phyloP scores from a whole-genome alignment of 2,797 vertebrate species.

The Bovichtus diacanthus region DNA sequence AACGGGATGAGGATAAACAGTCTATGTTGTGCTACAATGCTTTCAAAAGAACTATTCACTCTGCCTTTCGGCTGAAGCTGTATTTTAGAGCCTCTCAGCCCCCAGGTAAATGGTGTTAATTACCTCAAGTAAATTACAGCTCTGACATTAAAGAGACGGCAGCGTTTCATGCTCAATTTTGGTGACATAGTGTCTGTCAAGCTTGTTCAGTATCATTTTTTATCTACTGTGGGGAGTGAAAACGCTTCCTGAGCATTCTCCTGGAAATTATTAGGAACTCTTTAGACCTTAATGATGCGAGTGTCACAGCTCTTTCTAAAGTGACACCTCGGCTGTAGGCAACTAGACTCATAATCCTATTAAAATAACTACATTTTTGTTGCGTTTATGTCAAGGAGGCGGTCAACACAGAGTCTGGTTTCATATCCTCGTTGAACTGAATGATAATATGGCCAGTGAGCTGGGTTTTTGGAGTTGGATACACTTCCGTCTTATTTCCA shows the following conservation, averaged over 20 bases:
- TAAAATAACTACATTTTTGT: not conserved
- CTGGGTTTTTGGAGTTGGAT: not conserved
- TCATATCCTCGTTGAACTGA: not conserved
- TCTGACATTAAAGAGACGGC: slow-evolving; percentile 33
- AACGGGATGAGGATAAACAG: slow-evolving; percentile 36
- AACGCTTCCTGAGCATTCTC: slow-evolving; percentile 13
- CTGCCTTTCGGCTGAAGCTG: slow-evolving; percentile 19
- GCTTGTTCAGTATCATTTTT: slow-evolving; percentile 9
- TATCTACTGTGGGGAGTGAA: slow-evolving; percentile 3
- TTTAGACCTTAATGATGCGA: slow-evolving; percentile 16
- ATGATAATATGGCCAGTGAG: not conserved
- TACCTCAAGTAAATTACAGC: slow-evolving; percentile 46
- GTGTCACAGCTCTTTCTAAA: not conserved
- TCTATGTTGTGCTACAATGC: slow-evolving; percentile 31
- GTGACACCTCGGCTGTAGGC: not conserved
- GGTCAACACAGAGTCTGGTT: not conserved
- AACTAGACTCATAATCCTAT: not conserved
- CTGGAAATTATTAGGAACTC: slow-evolving; percentile 11
- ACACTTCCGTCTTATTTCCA: not conserved
- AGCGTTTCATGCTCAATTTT: slow-evolving; percentile 23
- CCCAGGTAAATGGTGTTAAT: slow-evolving; percentile 43
- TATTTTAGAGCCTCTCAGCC: slow-evolving; percentile 35
- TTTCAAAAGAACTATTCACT: slow-evolving; percentile 39
- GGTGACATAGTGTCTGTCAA: slow-evolving; percentile 36
- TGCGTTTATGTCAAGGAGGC: not conserved